Evolutionary conservation across 2,113 vertebrate genomes (phyloP), one percentile per base, ranked within the genome.

Genomic region (Lontra canadensis): DNA sequence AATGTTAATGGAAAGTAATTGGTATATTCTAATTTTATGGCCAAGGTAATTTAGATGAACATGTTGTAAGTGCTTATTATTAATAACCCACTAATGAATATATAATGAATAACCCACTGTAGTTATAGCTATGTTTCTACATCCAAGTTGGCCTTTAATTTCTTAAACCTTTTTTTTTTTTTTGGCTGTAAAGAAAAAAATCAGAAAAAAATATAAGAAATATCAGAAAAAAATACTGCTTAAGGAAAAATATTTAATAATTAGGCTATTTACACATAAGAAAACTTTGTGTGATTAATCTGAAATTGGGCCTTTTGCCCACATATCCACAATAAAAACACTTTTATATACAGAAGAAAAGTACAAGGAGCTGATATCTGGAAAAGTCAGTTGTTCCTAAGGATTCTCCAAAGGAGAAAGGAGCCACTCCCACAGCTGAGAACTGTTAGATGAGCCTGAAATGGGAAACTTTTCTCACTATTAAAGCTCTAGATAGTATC

Each of bases 11-110:
- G 69, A 55, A 96, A 97, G 39, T 65, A 93, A 94, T 94, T 44
- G 59, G 36, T 95, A 87, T 71, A 71, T 88, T 97, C 97, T 96
- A 97, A 95, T 95, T 97, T 88, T 65, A 90, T 55, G 17, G 63
- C 39, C 65, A 92, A 82, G n/a, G 49, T 88, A 73, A 97, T 95
- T 94, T 59, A 97, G 63, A 88, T 71, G 44, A 96, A 96, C 90
- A 52, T 59, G 9, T 90, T 78, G 2, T 25, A 85, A 84, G 26
- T 71, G 47, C 23, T 67, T 25, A 21, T 92, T 95, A 94, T 95
- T 98, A 94, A 98, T 94, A 94, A 84, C 11, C 44, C 6, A 42
- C 26, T 84, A 49, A 67, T 95, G 86, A 96, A 90, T 95, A n/a
- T n/a, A n/a, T n/a, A n/a, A n/a, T n/a, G n/a, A n/a, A n/a, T n/a